A percentile compares a stretch with the other conserved stretches of the same genome.
Evolutionary conservation across 2,113 vertebrate genomes (phyloP).

Genomic region (Macrotus californicus): DNA sequence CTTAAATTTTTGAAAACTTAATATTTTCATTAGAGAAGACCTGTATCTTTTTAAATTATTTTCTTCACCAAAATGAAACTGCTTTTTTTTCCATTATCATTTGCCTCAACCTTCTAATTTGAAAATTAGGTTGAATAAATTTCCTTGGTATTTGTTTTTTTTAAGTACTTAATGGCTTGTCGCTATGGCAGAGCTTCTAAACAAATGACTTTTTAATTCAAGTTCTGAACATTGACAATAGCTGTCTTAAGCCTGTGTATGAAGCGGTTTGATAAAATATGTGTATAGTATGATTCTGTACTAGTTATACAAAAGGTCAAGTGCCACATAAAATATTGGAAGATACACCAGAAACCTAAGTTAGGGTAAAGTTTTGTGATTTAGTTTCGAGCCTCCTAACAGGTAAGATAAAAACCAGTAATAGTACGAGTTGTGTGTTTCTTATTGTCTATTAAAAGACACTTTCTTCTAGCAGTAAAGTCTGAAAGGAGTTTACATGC

Average conservation of each 20-base stretch:
- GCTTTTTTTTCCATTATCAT: neutral
- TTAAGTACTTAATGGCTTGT: neutral
- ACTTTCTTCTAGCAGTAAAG: neutral
- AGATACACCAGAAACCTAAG: neutral
- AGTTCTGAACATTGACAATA: neutral
- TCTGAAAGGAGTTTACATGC: neutral
- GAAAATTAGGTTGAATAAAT: constrained; percentile 28
- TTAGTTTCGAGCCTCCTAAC: neutral
- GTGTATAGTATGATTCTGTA: neutral
- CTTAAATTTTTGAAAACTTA: neutral
- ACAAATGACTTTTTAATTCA: constrained; percentile 23
- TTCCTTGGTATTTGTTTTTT: neutral
- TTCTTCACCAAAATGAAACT: neutral
- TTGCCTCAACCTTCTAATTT: neutral
- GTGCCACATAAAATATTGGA: neutral
- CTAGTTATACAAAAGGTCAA: neutral
- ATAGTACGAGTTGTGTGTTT: neutral
- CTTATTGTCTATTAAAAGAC: neutral
- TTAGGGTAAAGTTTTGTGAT: neutral
- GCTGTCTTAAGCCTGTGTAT: neutral
- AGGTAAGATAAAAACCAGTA: neutral
- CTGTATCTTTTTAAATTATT: neutral
- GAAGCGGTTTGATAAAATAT: neutral
- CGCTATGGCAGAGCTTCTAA: neutral
- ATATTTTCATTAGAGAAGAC: neutral